phyloP scores from a whole-genome alignment of 2,113 vertebrate species.

The Malurus elegans region DNA sequence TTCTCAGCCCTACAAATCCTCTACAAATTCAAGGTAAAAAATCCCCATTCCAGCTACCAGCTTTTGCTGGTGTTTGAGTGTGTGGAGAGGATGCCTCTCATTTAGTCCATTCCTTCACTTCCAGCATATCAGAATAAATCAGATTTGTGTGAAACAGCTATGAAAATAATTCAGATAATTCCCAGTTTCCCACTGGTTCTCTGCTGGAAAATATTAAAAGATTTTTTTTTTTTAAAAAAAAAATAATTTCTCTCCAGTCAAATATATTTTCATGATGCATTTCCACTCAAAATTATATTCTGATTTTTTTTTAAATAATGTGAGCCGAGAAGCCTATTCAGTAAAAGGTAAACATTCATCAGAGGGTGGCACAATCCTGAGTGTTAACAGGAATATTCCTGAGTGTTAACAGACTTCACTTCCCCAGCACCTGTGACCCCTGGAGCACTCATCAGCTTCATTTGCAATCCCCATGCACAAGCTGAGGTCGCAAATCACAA shows the following conservation, averaged over 20 bases:
- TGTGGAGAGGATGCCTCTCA: neutral
- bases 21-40: neutral
- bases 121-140: neutral
- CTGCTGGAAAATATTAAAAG: neutral
- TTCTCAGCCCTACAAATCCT: neutral
- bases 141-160: neutral
- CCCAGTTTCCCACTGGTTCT: neutral
- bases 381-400: neutral
- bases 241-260: neutral
- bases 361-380: neutral
- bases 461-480: conserved; percentile 51
- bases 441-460: conserved; percentile 43
- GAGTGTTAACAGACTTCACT: conserved; percentile 28
- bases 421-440: conserved; percentile 42
- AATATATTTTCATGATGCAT: neutral
- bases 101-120: neutral
- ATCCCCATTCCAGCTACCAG: neutral
- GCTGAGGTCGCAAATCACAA: conserved; percentile 51
- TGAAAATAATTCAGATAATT: neutral
- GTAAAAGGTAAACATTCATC: conserved; percentile 2
- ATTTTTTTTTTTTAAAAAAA: neutral
- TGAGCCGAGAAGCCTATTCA: neutral
- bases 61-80: neutral
- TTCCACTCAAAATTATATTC: neutral
- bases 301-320: neutral